A percentile compares a stretch with the other conserved stretches of the same genome.
phyloP scores from a whole-genome alignment of 2,888 invertebrate genomes.

The Eristalis pertinax region DNA sequence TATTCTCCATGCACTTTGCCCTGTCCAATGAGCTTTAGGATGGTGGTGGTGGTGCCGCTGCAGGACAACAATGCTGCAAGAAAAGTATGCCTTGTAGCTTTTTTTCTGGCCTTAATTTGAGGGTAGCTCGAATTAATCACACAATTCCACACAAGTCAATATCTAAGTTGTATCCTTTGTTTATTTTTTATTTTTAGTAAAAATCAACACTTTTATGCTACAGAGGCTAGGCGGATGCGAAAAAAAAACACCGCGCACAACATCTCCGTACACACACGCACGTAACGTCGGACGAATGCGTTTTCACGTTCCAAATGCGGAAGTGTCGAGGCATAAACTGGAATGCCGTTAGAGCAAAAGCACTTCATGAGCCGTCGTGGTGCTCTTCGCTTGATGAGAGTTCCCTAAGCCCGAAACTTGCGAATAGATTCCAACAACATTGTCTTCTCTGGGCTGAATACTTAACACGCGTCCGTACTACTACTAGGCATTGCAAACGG shows the following conservation, averaged over 20 bases:
- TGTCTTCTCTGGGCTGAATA: slow-evolving; percentile 15
- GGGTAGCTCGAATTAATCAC: slow-evolving; percentile 2
- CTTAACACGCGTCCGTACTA: background rate
- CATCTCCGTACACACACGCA: slow-evolving; percentile 53
- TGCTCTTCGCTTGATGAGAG: slow-evolving; percentile 38
- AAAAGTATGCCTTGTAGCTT: slow-evolving; percentile 25
- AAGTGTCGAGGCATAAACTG: slow-evolving; percentile 74
- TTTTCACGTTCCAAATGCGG: slow-evolving; percentile 73
- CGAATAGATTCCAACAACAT: slow-evolving; percentile 58
- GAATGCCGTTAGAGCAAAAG: slow-evolving; percentile 72
- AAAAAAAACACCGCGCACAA: slow-evolving; percentile 1
- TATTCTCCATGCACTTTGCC: slow-evolving; percentile 35
- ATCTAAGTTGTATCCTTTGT: background rate
- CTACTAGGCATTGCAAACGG: background rate
- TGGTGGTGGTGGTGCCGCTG: slow-evolving; percentile 17
- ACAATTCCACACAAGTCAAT: background rate
- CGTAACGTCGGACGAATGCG: slow-evolving; percentile 51
- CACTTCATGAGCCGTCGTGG: slow-evolving; percentile 68
- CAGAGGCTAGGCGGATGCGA: background rate
- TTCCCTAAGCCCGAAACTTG: slow-evolving; percentile 49
- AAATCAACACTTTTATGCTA: background rate
- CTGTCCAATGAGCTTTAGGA: slow-evolving; percentile 52
- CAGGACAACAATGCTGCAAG: slow-evolving; percentile 49
- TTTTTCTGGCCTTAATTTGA: slow-evolving; percentile 27
- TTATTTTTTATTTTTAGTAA: background rate